Conservation (phyloP, 2,113 vertebrate genomes). For the Nanorana parkeri region DNA sequence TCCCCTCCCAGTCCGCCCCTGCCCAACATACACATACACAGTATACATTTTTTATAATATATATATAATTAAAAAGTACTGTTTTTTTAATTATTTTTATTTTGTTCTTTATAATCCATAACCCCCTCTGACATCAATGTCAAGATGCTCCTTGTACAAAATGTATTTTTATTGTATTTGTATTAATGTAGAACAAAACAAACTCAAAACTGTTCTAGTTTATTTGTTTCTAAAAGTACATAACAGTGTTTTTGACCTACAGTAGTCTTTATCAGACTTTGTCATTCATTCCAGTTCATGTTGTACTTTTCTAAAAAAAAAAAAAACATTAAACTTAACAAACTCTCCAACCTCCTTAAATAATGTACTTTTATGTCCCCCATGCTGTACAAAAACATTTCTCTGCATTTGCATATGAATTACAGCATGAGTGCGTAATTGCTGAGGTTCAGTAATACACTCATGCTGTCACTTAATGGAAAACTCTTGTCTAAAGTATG, state of each 20-base stretch:
- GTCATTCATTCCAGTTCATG: not conserved
- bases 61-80: too few relatives aligned
- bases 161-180: too few relatives aligned
- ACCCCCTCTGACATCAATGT: too few relatives aligned
- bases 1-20: too few relatives aligned
- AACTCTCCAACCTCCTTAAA: not conserved
- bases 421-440: constrained; percentile 1
- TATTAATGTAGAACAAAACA: too few relatives aligned
- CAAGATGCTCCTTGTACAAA: too few relatives aligned
- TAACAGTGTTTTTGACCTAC: not conserved
- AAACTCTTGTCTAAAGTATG: constrained; percentile 44
- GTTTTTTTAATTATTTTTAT: too few relatives aligned
- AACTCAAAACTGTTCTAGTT: too few relatives aligned
- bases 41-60: too few relatives aligned
- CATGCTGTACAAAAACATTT: constrained; percentile 11
- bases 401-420: constrained; percentile 33
- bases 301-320: not conserved
- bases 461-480: constrained; percentile 11
- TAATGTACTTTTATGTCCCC: too few relatives aligned
- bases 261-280: not conserved
- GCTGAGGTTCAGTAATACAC: constrained; percentile 9
- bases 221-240: not conserved
- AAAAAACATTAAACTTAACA: not conserved
- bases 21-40: too few relatives aligned
- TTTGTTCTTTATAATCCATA: too few relatives aligned